Evolutionary conservation across 2,113 vertebrate species (phyloP), one percentile per base, ranked within the genome.

Genomic region (Mesitornis unicolor): DNA sequence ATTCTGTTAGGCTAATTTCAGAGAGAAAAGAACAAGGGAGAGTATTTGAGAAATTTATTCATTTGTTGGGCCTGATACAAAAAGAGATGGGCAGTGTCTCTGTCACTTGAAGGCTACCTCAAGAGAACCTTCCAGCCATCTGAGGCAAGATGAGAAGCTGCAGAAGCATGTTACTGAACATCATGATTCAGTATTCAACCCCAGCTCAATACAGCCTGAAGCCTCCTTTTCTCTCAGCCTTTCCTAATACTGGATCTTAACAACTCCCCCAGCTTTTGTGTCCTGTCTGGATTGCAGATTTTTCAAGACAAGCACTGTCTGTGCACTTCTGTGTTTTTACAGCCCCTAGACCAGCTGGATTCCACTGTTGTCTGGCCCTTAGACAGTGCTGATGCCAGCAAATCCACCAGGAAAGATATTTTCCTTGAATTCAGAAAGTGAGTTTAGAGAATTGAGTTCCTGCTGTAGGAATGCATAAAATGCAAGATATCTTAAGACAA

Each of bases 381-480:
- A 77, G 74, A 69, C 56, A 47, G 26, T 64, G 64, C 65, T 78
- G 80, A 68, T 87, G 51, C 80, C 65, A 89, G 73, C n/a, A 94
- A 76, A 64, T 65, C 54, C 35, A 67, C n/a, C 45, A 64, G 51
- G 42, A 90, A 60, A 78, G 38, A 59, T 60, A 33, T 56, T 76
- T 90, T 54, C 19, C 53, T 91, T 89, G 64, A 78, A 89, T 84
- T 81, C 63, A 73, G 73, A 35, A 83, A 78, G 38, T 71, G 83
- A 79, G 25, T 78, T 69, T 63, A 60, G 76, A 75, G 33, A 91
- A 84, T 36, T 64, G 35, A 36, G 10, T 87, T 84, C n/a, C 76
- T 89, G 48, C 40, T 8, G 0, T 17, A 68, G 48, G 31, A 87
- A 82, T 70, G 80, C 35, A 71, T 45, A 56, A 95, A 89, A 78